These are phyloP conservation scores for Syngnathus scovelli DNA, from an alignment of 2,113 vertebrate genomes.

Conservation along the genomic window DNA sequence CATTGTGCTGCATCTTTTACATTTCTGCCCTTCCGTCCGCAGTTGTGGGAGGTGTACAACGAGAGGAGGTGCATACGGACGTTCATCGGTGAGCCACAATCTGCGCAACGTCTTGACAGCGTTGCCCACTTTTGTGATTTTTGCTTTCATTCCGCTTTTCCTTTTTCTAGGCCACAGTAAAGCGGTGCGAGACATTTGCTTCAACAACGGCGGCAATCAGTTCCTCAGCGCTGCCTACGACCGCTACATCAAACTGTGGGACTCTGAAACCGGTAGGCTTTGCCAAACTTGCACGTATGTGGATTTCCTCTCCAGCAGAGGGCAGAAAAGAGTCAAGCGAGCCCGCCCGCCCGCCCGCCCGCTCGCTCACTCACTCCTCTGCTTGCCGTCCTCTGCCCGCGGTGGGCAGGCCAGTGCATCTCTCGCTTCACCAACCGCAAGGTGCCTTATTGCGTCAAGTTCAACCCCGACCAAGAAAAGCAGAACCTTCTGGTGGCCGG, in stretches of 20 bases:
- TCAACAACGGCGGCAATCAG: constrained; percentile 84
- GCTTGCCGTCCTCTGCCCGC: constrained; percentile 21
- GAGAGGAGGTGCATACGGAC: constrained; percentile 91
- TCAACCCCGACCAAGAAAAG: constrained; percentile 98
- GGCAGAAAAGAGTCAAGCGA: constrained; percentile 54
- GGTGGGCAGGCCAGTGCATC: constrained; percentile 84
- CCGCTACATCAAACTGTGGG: constrained; percentile 97
- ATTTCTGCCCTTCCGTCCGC: background rate
- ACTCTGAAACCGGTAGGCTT: constrained; percentile 87
- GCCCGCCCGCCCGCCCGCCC: constrained; percentile 25
- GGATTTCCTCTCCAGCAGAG: constrained; percentile 56
- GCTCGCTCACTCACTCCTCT: too few relatives aligned
- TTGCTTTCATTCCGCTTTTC: constrained; percentile 27
- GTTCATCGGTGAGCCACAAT: constrained; percentile 83
- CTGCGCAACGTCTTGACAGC: too few relatives aligned
- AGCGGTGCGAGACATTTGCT: constrained; percentile 95
- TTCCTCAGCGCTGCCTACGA: constrained; percentile 96
- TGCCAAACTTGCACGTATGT: too few relatives aligned
- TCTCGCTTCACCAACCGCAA: constrained; percentile 95
- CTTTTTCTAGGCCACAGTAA: constrained; percentile 85
- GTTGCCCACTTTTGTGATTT: background rate
- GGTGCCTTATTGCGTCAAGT: constrained; percentile 97
- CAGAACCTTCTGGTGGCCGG: constrained; percentile 95
- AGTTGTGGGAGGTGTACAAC: constrained; percentile 98
- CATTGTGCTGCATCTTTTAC: background rate